phyloP scores from a whole-genome alignment of 2,888 invertebrate genomes.

The Sinhomidia bicolor region DNA sequence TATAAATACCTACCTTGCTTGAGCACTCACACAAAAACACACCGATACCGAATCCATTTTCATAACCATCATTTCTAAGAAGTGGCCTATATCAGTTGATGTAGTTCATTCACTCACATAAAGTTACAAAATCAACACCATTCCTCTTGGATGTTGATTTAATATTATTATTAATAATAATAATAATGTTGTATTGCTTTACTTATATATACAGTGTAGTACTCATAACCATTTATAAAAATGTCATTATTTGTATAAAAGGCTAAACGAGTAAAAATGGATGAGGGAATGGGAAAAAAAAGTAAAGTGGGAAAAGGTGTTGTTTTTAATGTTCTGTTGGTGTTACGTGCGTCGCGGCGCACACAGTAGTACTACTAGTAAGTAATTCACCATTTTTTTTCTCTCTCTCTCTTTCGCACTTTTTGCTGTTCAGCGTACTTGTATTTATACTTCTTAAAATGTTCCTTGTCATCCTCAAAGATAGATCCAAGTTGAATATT shows the following conservation, averaged over 20 bases:
- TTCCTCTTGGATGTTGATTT: background rate
- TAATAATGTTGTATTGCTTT: background rate
- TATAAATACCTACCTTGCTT: background rate
- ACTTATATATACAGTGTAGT: background rate
- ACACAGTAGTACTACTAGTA: background rate
- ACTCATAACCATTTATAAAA: too few relatives aligned
- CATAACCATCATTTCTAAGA: constrained; percentile 23
- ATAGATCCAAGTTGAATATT: constrained; percentile 31
- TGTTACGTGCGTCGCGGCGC: background rate
- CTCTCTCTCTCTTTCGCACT: background rate
- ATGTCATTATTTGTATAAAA: background rate
- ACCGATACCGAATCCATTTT: background rate
- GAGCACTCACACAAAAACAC: too few relatives aligned
- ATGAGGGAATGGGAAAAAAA: constrained; percentile 20
- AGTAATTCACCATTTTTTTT: constrained; percentile 11
- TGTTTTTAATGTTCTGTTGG: constrained; percentile 40
- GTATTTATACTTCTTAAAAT: constrained; percentile 23
- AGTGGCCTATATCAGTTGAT: background rate
- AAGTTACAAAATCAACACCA: constrained; percentile 19
- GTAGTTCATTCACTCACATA: background rate
- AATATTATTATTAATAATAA: constrained; percentile 5
- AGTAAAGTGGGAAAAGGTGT: constrained; percentile 51
- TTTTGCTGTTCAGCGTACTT: background rate
- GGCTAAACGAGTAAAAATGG: background rate
- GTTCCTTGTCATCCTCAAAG: constrained; percentile 30